Evolutionary conservation across 1,140 invertebrate genomes (phyloP).

Genomic region (Drosophila nebulosa): DNA sequence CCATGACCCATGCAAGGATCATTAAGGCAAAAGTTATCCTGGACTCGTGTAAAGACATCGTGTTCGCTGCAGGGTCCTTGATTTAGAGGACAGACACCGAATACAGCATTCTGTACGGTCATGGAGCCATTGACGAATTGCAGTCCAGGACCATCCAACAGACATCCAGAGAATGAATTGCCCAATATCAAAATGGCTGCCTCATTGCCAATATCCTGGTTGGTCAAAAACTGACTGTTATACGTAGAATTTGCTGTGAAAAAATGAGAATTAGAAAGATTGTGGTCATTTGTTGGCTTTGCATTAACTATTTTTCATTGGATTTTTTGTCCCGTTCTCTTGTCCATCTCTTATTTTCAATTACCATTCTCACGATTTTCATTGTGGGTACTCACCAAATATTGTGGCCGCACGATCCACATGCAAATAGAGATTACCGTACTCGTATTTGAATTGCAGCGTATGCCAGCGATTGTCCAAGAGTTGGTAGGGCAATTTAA

Average conservation of each 20-base stretch:
- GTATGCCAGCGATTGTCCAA: constrained; percentile 91
- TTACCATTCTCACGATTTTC: neutral
- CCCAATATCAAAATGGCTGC: constrained; percentile 87
- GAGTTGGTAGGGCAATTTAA: constrained; percentile 85
- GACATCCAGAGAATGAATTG: constrained; percentile 90
- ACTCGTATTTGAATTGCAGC: constrained; percentile 81
- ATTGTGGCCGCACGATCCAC: constrained; percentile 74
- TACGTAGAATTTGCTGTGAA: constrained; percentile 87
- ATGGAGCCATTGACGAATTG: constrained; percentile 87
- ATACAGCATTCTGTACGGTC: constrained; percentile 85
- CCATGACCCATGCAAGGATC: constrained; percentile 92
- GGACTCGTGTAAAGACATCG: constrained; percentile 82
- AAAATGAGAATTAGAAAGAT: neutral
- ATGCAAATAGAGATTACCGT: constrained; percentile 85
- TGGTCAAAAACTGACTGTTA: constrained; percentile 87
- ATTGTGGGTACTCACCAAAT: constrained; percentile 59
- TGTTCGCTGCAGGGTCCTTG: constrained; percentile 84
- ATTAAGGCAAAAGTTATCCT: constrained; percentile 87
- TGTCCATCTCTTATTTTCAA: neutral
- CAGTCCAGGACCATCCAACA: constrained; percentile 91
- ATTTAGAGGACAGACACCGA: constrained; percentile 88
- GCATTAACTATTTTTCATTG: neutral
- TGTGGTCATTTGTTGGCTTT: neutral
- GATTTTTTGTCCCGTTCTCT: no score
- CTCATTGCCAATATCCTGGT: constrained; percentile 85